A percentile compares a stretch with the other conserved stretches of the same genome.
Conservation (phyloP, 2,888 invertebrate species). For the Torymus aiolomorphi region DNA sequence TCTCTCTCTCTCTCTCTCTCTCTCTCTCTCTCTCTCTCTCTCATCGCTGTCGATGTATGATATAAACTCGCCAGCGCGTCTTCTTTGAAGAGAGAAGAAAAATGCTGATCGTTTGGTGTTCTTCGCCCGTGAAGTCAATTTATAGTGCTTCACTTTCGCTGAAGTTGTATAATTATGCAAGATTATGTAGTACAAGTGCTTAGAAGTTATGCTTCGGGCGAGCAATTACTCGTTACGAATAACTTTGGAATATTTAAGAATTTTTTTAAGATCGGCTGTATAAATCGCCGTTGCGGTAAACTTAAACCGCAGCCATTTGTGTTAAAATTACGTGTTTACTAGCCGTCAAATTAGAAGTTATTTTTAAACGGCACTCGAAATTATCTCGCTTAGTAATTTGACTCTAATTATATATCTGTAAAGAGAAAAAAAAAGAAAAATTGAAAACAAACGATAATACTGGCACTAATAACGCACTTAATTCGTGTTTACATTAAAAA, state of each 20-base stretch:
- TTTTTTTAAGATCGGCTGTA: neutral
- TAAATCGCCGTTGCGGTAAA: too few species aligned
- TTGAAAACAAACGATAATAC: too few species aligned
- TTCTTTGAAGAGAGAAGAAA: conserved; percentile 6
- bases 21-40: neutral
- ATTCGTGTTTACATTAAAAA: too few species aligned
- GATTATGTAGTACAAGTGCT: too few species aligned
- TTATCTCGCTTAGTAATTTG: too few species aligned
- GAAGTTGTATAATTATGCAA: conserved; percentile 7
- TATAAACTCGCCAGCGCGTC: neutral
- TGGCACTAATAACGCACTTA: too few species aligned
- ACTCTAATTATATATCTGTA: too few species aligned
- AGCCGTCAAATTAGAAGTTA: too few species aligned
- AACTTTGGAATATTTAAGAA: conserved; percentile 1
- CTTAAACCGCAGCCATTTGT: too few species aligned
- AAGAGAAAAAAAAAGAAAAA: too few species aligned
- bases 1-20: conserved; percentile 54
- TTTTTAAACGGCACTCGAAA: too few species aligned
- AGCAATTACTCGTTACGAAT: neutral
- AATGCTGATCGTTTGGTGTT: neutral
- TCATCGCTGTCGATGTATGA: conserved; percentile 12
- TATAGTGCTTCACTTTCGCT: conserved; percentile 10
- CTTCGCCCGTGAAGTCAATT: neutral
- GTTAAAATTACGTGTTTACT: too few species aligned
- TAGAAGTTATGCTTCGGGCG: neutral